phyloP scores from a whole-genome alignment of 2,113 vertebrate genomes.

The Cyphomyrus discorhynchus region DNA sequence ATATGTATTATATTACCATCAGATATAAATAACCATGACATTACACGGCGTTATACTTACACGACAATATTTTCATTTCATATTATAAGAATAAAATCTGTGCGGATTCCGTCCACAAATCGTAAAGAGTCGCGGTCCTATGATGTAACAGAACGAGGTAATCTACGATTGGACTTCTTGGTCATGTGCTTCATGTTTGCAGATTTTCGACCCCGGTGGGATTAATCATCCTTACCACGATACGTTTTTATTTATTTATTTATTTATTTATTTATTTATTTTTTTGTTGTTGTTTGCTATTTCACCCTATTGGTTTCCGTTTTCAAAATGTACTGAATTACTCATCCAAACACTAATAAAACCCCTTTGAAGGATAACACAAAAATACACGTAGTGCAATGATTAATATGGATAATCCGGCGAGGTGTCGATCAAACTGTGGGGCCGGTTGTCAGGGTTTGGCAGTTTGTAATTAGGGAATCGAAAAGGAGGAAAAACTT shows the following conservation, averaged over 20 bases:
- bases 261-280: no score
- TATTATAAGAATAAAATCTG: background rate
- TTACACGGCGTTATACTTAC: background rate
- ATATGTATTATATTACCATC: background rate
- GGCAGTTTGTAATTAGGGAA: background rate
- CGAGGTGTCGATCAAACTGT: background rate
- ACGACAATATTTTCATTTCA: background rate
- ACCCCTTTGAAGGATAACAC: background rate
- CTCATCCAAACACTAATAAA: background rate
- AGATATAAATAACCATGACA: background rate
- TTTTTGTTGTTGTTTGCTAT: background rate
- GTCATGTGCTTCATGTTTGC: conserved; percentile 7
- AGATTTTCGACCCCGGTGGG: background rate
- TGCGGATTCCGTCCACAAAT: background rate
- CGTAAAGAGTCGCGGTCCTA: background rate
- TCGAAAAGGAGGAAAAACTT: background rate
- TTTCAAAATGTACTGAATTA: background rate
- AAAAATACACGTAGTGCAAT: background rate
- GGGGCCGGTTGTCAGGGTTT: background rate
- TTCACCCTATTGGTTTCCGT: background rate
- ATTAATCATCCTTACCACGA: background rate
- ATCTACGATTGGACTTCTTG: background rate
- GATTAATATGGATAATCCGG: background rate
- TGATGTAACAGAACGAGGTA: background rate
- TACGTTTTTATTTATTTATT: background rate